Evolutionary conservation across 23 tunicate genomes (phyloP), one percentile per base, ranked within the genome.

Genomic region (Diplosoma virens): DNA sequence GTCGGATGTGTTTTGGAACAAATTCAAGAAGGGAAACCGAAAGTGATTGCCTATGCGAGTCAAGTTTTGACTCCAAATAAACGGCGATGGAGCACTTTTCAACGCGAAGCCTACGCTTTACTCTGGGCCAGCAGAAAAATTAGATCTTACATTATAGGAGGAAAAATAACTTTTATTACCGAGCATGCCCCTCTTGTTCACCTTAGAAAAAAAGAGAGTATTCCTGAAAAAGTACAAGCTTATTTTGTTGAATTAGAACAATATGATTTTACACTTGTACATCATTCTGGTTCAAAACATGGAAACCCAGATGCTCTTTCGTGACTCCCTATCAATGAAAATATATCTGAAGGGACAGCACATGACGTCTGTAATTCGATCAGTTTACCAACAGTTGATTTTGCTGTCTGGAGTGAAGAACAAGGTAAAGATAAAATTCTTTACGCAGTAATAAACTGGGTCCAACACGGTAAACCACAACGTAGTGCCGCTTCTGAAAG

Each of bases 121-220:
- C 24, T 71, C 29, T 66, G 25, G 26, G 32, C 33, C 23, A 32
- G 32, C 0, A 59, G 56, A 33, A 30, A 59, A 30, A 35, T 55
- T n/a, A 4, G 55, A 22, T 35, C 36, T 33, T 69, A 69, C 25
- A 32, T 69, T 11, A 3, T 60, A n/a, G 81, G 81, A 14, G 25
- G 81, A 33, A 53, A 64, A 7, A 36, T 59, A 59, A 29, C 35
- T 16, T 22, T 77, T 1, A 32, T 56, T 1, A 55, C 70, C 1
- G 81, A 77, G 53, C 81, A 77, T 22, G 81, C 81, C 1, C 16
- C 81, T 23, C 81, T 58, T 2, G 50, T 41, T 7, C 50, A 41
- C 14, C 50, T 41, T 41, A 9, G 50, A 14, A 41, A 41, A 9
- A 41, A 41, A 14, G 50, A 41, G 14, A 41, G 11, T 41, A 41